Evolutionary conservation across 92 coral and sea anemone species (phyloP).

Genomic region (Muricea muricata): DNA sequence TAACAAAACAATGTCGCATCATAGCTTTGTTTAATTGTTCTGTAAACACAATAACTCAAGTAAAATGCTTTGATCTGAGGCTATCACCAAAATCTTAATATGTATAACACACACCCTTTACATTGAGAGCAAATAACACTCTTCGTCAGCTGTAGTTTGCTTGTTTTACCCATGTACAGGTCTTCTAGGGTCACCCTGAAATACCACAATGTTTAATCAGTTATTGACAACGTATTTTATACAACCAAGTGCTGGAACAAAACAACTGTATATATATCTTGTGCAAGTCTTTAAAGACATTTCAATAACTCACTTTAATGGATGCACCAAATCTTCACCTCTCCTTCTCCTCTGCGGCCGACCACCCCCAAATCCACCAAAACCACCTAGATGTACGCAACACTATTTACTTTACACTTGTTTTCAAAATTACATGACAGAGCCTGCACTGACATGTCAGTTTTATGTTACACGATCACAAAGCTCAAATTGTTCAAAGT

Average conservation of each 20-base stretch:
- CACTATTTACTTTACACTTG: too few species aligned
- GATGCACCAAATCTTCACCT: slow-evolving; percentile 95
- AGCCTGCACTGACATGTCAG: too few species aligned
- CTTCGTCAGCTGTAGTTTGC: slow-evolving; percentile 90
- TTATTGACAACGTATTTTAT: neutral
- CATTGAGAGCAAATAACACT: slow-evolving; percentile 86
- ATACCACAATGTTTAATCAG: neutral
- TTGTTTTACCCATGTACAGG: slow-evolving; percentile 89
- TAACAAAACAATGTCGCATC: neutral
- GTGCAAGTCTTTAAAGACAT: too few species aligned
- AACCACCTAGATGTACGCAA: slow-evolving; percentile 47
- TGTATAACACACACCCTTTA: slow-evolving; percentile 76
- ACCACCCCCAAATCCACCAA: slow-evolving; percentile 52
- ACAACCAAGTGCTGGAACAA: too few species aligned
- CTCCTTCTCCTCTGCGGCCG: slow-evolving; percentile 72
- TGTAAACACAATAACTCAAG: too few species aligned
- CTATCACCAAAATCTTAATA: neutral
- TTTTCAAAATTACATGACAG: too few species aligned
- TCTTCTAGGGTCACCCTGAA: slow-evolving; percentile 89
- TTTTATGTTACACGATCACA: too few species aligned
- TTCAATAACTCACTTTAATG: slow-evolving; percentile 93
- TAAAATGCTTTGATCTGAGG: too few species aligned
- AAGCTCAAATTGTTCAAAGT: too few species aligned
- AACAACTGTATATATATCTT: too few species aligned
- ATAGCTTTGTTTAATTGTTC: neutral